Base-by-base conservation (phyloP, 2,113 vertebrate genomes). In the Rattus rattus region DNA sequence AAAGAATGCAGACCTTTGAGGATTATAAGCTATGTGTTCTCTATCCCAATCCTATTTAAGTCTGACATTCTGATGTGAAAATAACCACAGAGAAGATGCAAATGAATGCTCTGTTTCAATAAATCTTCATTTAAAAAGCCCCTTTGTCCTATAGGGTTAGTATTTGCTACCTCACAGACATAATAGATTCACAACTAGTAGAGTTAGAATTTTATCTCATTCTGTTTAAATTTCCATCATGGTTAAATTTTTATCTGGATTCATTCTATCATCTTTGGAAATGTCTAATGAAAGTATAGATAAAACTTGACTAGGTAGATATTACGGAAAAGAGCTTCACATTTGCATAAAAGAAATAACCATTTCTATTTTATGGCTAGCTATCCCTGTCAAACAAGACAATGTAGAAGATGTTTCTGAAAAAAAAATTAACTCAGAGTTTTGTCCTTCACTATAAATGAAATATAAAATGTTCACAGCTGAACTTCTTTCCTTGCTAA, bases 361-460 rank as follows among this genome's bases (percentile, higher is more conserved):
- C 20, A 85, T 91, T 59, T 88, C 22, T 80, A 91, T 59, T 76
- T 43, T 76, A 69, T 63, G 56, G 12, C 52, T 92, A 89, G 3
- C 8, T 93, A 28, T 94, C 72, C n/a, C 63, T 92, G 33, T 94
- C 76, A 90, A 88, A 90, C 85, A 93, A 92, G 91, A 92, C 56
- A 92, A 77, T 76, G 30, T 72, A 39, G 36, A 2, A 65, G 43
- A 33, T 95, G 30, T 93, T 90, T 90, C 76, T 81, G 85, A 65
- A 84, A 36, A 26, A 88, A 81, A 81, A 24, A 96, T 5, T 47
- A 90, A 77, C 8, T 79, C n/a, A 43, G n/a, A 94, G 59, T 89
- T 89, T 61, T 54, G 33, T 28, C 52, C 49, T 59, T 39, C 54
- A 61, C 33, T 92, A 88, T 59, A 70, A 84, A 87, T 26, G 33